Evolutionary conservation across 2,888 invertebrate species (phyloP).

Genomic region (Hylaea fasciaria): DNA sequence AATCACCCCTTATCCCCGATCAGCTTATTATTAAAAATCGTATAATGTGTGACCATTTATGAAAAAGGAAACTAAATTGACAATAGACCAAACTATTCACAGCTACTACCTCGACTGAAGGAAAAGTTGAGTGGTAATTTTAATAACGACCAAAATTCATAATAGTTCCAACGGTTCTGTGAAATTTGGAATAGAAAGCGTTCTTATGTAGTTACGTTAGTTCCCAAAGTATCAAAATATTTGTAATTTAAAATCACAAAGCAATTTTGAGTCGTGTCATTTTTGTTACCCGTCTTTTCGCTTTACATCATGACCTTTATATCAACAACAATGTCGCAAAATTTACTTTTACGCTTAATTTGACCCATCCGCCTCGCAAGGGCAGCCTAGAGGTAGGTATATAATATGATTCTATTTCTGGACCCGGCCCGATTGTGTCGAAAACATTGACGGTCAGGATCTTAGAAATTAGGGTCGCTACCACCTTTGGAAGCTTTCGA

Average conservation of each 20-base stretch:
- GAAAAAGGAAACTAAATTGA: neutral
- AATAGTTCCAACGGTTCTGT: neutral
- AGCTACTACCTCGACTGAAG: neutral
- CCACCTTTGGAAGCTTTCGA: neutral
- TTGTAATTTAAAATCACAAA: neutral
- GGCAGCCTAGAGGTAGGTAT: constrained; percentile 6
- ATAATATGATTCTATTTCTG: constrained; percentile 24
- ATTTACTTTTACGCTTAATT: constrained; percentile 23
- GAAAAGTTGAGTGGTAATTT: neutral
- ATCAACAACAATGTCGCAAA: constrained; percentile 10
- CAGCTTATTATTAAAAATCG: constrained; percentile 3
- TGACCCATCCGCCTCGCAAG: constrained; percentile 17
- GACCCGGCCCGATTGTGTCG: constrained; percentile 6
- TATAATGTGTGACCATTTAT: neutral
- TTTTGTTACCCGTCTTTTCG: neutral
- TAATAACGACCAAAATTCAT: neutral
- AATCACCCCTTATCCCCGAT: constrained; percentile 10
- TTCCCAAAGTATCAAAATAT: no score
- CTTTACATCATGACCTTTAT: constrained; percentile 3
- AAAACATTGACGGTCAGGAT: constrained; percentile 17
- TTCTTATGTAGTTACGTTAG: no score
- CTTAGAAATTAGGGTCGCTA: constrained; percentile 10
- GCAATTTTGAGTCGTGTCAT: neutral
- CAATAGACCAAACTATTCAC: neutral
- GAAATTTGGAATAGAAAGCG: no score